Evolutionary conservation across 2,797 vertebrate species (phyloP), one percentile per base, ranked within the genome.

Genomic region (Dallia pectoralis): DNA sequence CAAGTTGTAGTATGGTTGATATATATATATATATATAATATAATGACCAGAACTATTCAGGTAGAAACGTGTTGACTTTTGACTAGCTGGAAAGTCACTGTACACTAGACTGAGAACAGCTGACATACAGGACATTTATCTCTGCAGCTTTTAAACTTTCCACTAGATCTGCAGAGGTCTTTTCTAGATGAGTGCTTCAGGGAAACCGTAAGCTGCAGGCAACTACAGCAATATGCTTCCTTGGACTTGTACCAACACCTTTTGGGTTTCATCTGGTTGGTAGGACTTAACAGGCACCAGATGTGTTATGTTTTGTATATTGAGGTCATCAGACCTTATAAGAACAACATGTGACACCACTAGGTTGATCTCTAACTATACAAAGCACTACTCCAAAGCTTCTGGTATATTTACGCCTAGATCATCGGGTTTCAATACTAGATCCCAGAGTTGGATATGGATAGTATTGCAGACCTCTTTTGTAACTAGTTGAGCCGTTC

Each of bases 141-240:
- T 15, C 49, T 70, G 25, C 32, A 56, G 51, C 16, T 70, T 68
- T 12, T 67, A 27, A 64, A 77, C 74, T n/a, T 33, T 40, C 4
- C 64, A 56, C 61, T 14, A 47, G 53, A 47, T 47, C 30, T 53
- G 56, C 25, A 51, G 48, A 76, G 63, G 48, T 47, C 48, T 79
- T 83, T 53, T 81, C 53, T 76, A 71, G 59, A 62, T 72, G 40
- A 7, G 30, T 70, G 18, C 80, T 47, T 76, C 11, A 22, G 51
- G 0, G n/a, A 56, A n/a, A 56, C 49, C 51, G 56, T 30, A 16
- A 59, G 69, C 48, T 11, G 7, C 56, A 69, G 19, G 19, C 15
- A 18, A 53, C 19, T 8, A 8, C 51, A 53, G 14, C 32, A 61
- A 14, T 69, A 32, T 72, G 33, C 51, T 27, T 1, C 69, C 80